Conservation (phyloP, 2,113 vertebrate genomes). For the Hemicordylus capensis region DNA sequence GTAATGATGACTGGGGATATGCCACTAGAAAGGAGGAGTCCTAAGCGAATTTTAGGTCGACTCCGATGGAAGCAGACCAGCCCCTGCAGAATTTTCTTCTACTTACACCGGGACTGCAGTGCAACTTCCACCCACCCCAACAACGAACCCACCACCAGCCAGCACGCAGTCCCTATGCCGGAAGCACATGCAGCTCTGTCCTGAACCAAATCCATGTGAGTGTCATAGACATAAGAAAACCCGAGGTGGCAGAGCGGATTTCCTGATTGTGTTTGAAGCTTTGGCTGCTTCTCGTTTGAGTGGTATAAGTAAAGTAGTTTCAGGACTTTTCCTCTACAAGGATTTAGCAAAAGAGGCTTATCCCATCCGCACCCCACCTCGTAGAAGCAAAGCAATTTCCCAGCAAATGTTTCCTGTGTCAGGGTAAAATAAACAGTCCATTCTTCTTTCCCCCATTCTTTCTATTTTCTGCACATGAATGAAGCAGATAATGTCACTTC, state of each 20-base stretch:
- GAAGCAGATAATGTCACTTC: background rate
- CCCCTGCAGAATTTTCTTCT: background rate
- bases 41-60: background rate
- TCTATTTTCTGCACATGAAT: background rate
- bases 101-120: background rate
- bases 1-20: background rate
- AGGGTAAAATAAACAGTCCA: background rate
- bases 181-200: too few relatives aligned
- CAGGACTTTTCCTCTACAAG: background rate
- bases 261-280: background rate
- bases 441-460: background rate
- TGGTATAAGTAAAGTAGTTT: background rate
- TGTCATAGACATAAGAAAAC: background rate
- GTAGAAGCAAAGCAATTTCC: background rate
- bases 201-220: background rate
- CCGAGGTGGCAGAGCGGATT: background rate
- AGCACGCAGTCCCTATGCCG: too few relatives aligned
- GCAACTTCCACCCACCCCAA: background rate
- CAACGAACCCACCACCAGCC: too few relatives aligned
- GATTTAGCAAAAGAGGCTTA: background rate
- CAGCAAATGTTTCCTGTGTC: background rate
- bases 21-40: background rate
- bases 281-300: background rate
- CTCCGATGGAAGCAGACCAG: too few relatives aligned
- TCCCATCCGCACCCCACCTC: background rate